A percentile compares a stretch with the other conserved stretches of the same genome.
Conservation (phyloP, 2,113 vertebrate genomes). For the Rhineura floridana region DNA sequence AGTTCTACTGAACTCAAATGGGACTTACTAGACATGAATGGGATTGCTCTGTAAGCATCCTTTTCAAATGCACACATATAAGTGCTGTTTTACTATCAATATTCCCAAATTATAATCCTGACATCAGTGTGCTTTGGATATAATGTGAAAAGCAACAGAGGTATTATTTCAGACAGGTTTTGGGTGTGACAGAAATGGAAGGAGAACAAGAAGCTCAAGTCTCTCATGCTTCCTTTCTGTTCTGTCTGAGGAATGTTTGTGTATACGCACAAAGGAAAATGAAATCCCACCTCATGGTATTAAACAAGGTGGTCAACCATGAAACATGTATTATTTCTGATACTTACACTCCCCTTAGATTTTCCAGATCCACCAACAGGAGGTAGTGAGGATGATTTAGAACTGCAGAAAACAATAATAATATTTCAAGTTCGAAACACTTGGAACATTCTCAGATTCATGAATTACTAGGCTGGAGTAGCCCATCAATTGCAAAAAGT, state of each 20-base stretch:
- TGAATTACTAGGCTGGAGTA: neutral
- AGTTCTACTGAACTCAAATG: too few species aligned
- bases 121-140: neutral
- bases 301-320: conserved; percentile 34
- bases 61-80: neutral
- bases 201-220: neutral
- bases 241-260: conserved; percentile 27
- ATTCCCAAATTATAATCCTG: neutral
- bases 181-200: neutral
- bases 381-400: conserved; percentile 87
- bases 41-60: neutral
- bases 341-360: conserved; percentile 91
- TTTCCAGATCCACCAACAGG: conserved; percentile 85
- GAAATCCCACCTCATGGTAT: conserved; percentile 20
- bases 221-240: neutral
- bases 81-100: neutral
- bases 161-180: neutral
- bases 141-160: neutral
- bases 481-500: neutral
- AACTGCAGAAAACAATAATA: conserved; percentile 79
- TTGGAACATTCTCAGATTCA: neutral
- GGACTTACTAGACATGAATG: neutral
- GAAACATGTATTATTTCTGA: conserved; percentile 25
- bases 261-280: conserved; percentile 44
- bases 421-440: conserved; percentile 42